Conservation (phyloP, 2,113 vertebrate species). For the Mustela lutreola region DNA sequence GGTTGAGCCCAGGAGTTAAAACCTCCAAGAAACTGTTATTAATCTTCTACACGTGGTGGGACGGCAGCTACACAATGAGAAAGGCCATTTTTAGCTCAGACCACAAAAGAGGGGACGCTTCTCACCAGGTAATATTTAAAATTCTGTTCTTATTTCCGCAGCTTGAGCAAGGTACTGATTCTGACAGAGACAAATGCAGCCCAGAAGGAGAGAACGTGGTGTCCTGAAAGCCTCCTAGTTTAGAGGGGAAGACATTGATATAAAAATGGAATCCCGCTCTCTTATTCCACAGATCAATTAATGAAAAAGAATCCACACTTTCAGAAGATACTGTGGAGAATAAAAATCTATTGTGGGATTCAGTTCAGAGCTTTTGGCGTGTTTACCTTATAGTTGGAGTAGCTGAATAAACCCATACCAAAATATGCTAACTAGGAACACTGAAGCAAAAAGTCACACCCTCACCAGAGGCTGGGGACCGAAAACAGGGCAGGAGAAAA, state of each 20-base stretch:
- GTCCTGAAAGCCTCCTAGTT: not conserved
- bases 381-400: not conserved
- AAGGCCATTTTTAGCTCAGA: not conserved
- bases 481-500: not conserved
- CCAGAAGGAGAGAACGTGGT: not conserved
- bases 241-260: not conserved
- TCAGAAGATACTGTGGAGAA: not conserved
- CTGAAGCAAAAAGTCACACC: not conserved
- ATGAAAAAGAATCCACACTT: not conserved
- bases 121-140: not conserved
- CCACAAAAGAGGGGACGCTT: not conserved
- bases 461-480: not conserved
- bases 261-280: not conserved
- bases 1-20: not conserved
- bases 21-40: not conserved
- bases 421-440: not conserved
- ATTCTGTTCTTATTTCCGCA: not conserved
- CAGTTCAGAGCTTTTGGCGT: not conserved
- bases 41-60: not conserved
- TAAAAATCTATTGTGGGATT: not conserved
- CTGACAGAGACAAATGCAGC: not conserved
- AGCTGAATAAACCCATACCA: not conserved
- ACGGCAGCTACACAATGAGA: fast-evolving
- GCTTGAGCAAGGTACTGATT: not conserved
- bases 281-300: not conserved